Base-by-base conservation (phyloP, 2,888 invertebrate genomes). In the Rhabditophanes sp. region DNA sequence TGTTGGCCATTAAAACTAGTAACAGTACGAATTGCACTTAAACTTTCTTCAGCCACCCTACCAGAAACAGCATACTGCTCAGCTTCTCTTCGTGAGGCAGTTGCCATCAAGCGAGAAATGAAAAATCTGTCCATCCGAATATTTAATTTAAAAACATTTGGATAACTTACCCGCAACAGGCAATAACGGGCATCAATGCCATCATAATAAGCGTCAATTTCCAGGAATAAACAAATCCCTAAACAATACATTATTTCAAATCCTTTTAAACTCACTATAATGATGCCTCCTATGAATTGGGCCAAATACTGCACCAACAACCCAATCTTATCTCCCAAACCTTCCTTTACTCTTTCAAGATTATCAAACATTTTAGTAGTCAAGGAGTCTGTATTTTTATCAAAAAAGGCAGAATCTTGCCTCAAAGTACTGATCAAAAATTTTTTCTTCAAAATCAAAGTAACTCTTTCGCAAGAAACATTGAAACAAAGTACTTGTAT, bases 321-420 rank as follows among this genome's bases (percentile, higher is more conserved):
- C 7, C 56, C 61, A 22, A 65, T 43, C 36, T 63, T 63, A 49
- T 62, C 62, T 21, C 62, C 62, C 3, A 59, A 59, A 30, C 62
- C 62, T 38, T 62, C 62, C 25, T 54, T 51, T 4, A 62, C 48
- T 31, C 62, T 42, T 32, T 61, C 64, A 35, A 64, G 35, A 30
- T 64, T 56, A 38, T 72, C 71, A n/a, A 71, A 68, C 9, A 72
- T 53, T 45, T 70, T 68, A 3, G 66, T 66, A 2, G 69, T 66
- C 26, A 72, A 54, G 41, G 70, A 69, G 22, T 71, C 71, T n/a
- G 65, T 65, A 37, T 69, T 67, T 16, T 59, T 63, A 46, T 69
- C 69, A 50, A 64, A 69, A 47, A 47, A 51, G 4, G 48, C 35
- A 30, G 51, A 47, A 19, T 69, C 67, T 41, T 69, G 68, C 4